phyloP scores from a whole-genome alignment of 2,797 vertebrate species.

The Aeoliscus strigatus region DNA sequence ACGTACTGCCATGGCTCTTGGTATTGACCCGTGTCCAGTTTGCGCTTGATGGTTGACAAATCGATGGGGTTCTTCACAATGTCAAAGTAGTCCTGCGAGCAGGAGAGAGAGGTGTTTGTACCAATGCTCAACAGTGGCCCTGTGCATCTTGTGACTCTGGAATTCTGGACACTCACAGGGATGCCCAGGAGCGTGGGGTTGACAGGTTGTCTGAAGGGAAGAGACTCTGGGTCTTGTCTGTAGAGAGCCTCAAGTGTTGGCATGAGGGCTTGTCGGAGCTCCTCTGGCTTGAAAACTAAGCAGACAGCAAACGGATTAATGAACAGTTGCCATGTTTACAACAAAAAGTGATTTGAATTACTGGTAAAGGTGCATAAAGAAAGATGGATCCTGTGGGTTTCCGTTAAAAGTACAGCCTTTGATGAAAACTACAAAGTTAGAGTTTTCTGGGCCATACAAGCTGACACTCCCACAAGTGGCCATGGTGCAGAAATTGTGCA shows the following conservation, averaged over 20 bases:
- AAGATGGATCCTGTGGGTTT: no score
- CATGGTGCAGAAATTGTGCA: no score
- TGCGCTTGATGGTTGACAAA: constrained; percentile 96
- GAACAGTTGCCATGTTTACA: neutral
- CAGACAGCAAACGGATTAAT: neutral
- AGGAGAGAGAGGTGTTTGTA: neutral
- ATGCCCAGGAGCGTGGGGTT: constrained; percentile 93
- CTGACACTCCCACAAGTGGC: no score
- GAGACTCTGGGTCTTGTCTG: constrained; percentile 95
- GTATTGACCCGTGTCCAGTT: constrained; percentile 97
- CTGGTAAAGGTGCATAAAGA: no score
- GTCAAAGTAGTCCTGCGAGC: constrained; percentile 97
- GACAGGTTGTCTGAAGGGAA: constrained; percentile 96
- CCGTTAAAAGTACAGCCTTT: no score
- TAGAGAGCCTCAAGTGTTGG: constrained; percentile 96
- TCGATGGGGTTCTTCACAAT: constrained; percentile 99
- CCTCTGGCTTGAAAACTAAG: constrained; percentile 96
- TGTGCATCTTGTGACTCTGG: neutral
- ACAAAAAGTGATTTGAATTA: no score
- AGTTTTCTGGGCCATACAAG: no score
- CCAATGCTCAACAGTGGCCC: neutral
- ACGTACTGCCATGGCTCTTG: constrained; percentile 99
- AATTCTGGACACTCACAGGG: constrained; percentile 80
- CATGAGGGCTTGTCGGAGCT: constrained; percentile 96
- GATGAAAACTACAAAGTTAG: no score